Conservation (phyloP, 2,888 invertebrate species). For the Allolobophora icterica region DNA sequence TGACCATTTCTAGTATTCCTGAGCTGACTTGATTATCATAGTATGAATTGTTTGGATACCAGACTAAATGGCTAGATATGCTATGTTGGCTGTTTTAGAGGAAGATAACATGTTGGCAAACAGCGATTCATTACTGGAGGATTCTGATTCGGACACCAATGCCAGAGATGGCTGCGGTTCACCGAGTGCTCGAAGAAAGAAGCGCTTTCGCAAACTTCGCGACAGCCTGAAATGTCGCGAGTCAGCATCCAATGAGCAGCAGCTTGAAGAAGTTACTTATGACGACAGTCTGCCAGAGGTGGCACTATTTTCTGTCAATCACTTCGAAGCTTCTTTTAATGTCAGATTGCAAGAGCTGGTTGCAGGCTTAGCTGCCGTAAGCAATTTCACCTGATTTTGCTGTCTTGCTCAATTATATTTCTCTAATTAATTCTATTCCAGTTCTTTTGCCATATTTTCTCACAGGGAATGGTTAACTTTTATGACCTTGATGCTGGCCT, state of each 20-base stretch:
- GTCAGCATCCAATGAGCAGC: constrained; percentile 34
- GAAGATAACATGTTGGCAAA: constrained; percentile 26
- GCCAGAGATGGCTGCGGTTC: constrained; percentile 28
- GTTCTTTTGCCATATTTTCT: neutral
- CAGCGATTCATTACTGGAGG: constrained; percentile 36
- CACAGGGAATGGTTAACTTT: neutral
- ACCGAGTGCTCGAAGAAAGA: constrained; percentile 31
- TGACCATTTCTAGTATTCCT: too few species aligned
- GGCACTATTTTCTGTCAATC: constrained; percentile 18
- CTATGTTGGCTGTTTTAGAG: neutral
- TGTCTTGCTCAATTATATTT: neutral
- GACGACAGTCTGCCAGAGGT: constrained; percentile 64
- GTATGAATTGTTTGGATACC: neutral
- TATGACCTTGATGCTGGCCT: neutral
- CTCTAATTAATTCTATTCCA: neutral
- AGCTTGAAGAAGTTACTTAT: constrained; percentile 59
- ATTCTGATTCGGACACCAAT: constrained; percentile 60
- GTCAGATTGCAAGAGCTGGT: neutral
- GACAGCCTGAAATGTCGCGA: constrained; percentile 56
- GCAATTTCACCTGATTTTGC: neutral
- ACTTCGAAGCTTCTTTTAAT: neutral
- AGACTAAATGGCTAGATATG: neutral
- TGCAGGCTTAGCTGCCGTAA: neutral
- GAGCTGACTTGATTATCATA: neutral
- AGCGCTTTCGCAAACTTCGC: constrained; percentile 64